Conservation (phyloP, 2,113 vertebrate genomes). For the Falcunculus frontatus region DNA sequence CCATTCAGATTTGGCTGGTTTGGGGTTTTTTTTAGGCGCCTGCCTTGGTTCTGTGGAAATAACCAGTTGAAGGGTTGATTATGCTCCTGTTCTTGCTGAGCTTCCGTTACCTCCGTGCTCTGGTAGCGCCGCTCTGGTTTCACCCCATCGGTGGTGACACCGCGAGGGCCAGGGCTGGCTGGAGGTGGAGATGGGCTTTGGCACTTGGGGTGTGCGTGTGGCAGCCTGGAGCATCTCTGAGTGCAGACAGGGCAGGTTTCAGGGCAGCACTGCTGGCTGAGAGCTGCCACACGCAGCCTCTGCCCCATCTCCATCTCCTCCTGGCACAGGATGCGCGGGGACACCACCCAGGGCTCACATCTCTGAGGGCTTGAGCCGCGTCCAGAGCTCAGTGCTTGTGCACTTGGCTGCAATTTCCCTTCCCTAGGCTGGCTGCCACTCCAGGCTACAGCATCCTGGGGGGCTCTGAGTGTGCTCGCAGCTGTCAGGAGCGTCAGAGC, state of each 20-base stretch:
- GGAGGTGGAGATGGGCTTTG: not conserved
- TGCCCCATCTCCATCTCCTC: not conserved
- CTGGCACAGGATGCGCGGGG: rapidly evolving
- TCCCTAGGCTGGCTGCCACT: not conserved
- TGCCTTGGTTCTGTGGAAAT: not conserved
- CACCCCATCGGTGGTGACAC: rapidly evolving
- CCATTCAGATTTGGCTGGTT: not conserved
- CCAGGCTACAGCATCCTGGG: not conserved
- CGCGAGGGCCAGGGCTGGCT: not conserved
- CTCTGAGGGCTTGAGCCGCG: rapidly evolving
- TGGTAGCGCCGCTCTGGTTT: rapidly evolving
- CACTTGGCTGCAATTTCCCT: not conserved
- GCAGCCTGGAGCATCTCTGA: not conserved
- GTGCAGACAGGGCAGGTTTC: rapidly evolving
- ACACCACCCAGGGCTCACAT: rapidly evolving
- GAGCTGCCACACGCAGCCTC: rapidly evolving
- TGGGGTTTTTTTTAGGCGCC: not conserved
- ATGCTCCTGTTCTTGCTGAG: not conserved
- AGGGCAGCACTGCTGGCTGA: not conserved
- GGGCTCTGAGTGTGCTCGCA: not conserved
- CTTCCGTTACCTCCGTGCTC: not conserved
- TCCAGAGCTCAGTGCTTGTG: not conserved
- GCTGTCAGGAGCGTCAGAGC: not conserved
- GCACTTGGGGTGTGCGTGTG: rapidly evolving
- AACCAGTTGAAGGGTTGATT: not conserved